These are phyloP conservation scores for Crenuchus spilurus DNA, from an alignment of 2,797 vertebrate species.

Conservation along the genomic window DNA sequence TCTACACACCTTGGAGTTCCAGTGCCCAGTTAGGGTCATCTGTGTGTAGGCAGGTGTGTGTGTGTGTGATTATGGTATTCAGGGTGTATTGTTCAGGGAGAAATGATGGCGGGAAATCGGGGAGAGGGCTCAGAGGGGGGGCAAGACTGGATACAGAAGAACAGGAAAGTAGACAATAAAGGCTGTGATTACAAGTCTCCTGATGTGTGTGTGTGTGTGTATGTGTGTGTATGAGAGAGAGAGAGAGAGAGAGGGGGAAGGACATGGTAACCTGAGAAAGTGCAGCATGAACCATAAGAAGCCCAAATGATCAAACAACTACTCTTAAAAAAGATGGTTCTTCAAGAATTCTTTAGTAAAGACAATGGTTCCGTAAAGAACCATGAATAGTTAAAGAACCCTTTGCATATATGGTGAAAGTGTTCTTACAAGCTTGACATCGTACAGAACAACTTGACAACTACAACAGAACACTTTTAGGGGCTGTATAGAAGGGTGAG, in stretches of 20 bases:
- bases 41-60: constrained; percentile 5
- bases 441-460: too few species aligned
- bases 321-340: too few species aligned
- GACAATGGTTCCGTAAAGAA: too few species aligned
- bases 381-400: too few species aligned
- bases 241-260: too few species aligned
- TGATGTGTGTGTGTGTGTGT: constrained; percentile 4
- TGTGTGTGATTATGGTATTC: constrained; percentile 37
- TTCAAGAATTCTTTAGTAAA: too few species aligned
- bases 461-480: too few species aligned
- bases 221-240: background rate
- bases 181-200: constrained; percentile 22
- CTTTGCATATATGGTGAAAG: too few species aligned
- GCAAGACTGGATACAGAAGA: background rate
- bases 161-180: constrained; percentile 22
- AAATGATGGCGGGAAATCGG: constrained; percentile 16
- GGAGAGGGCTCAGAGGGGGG: constrained; percentile 13
- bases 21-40: constrained; percentile 34
- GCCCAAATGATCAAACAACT: background rate
- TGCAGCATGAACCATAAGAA: background rate
- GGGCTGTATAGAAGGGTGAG: too few species aligned
- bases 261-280: background rate
- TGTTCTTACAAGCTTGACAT: too few species aligned
- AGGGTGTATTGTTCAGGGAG: constrained; percentile 23
- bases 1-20: background rate